phyloP scores from a whole-genome alignment of 2,888 invertebrate species.

The Nomada ruficornis region DNA sequence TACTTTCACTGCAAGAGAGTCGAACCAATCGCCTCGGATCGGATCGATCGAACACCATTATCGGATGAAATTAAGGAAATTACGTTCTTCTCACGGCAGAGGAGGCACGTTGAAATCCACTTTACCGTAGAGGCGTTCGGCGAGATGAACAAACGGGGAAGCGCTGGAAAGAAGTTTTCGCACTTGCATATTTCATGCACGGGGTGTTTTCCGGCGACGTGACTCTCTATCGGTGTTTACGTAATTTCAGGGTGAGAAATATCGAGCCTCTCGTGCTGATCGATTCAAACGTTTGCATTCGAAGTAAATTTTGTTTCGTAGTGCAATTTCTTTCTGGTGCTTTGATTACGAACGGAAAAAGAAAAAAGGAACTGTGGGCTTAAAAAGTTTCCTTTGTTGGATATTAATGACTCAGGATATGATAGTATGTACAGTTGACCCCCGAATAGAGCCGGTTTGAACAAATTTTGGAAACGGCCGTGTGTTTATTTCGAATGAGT shows the following conservation, averaged over 20 bases:
- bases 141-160: background rate
- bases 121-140: background rate
- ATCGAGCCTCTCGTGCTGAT: slow-evolving; percentile 7
- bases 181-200: slow-evolving; percentile 12
- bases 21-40: background rate
- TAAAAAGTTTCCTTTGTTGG: slow-evolving; percentile 29
- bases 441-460: too few species aligned
- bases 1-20: background rate
- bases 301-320: background rate
- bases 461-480: too few species aligned
- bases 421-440: too few species aligned
- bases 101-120: slow-evolving; percentile 6
- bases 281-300: slow-evolving; percentile 7
- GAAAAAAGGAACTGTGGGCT: slow-evolving; percentile 22
- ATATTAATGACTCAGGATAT: too few species aligned
- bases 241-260: slow-evolving; percentile 13
- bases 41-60: slow-evolving; percentile 19
- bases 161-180: slow-evolving; percentile 4
- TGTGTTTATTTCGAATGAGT: too few species aligned
- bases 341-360: slow-evolving; percentile 17
- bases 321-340: slow-evolving; percentile 18
- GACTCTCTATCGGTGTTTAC: slow-evolving; percentile 28
- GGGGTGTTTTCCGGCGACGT: background rate
- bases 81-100: background rate
- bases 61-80: slow-evolving; percentile 32